These are phyloP conservation scores for Lates japonicus DNA, from an alignment of 2,797 vertebrate species.

Conservation along the genomic window DNA sequence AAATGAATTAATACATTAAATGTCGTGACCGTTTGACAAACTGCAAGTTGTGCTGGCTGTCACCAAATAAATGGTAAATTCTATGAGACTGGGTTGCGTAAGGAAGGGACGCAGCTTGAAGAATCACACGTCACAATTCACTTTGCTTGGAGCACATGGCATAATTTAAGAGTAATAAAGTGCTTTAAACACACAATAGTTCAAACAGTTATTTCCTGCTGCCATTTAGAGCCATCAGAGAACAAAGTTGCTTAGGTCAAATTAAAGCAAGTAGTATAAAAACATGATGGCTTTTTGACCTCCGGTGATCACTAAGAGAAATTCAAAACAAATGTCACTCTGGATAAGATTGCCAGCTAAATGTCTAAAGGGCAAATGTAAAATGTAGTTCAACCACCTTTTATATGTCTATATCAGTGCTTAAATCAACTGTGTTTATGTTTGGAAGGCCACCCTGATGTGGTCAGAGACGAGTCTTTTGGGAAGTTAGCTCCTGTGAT, in stretches of 20 bases:
- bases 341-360: slow-evolving; percentile 53
- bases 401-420: slow-evolving; percentile 54
- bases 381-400: slow-evolving; percentile 71
- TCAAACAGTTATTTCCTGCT: slow-evolving; percentile 34
- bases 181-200: slow-evolving; percentile 8
- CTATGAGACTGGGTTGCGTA: too few species aligned
- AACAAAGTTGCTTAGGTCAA: slow-evolving; percentile 23
- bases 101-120: not conserved
- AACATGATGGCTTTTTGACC: slow-evolving; percentile 37
- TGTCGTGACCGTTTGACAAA: too few species aligned
- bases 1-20: too few species aligned
- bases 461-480: slow-evolving; percentile 60
- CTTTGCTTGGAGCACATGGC: not conserved
- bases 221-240: slow-evolving; percentile 17
- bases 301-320: slow-evolving; percentile 44
- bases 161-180: slow-evolving; percentile 15
- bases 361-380: slow-evolving; percentile 74
- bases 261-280: slow-evolving; percentile 46
- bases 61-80: too few species aligned
- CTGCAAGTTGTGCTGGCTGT: too few species aligned
- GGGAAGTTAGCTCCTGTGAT: slow-evolving; percentile 66
- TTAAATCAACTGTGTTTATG: slow-evolving; percentile 76
- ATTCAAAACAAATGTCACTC: slow-evolving; percentile 63
- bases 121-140: not conserved
- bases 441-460: slow-evolving; percentile 64